A percentile compares a stretch with the other conserved stretches of the same genome.
Conservation (phyloP, 2,888 invertebrate species). For the Heliconius aoede region DNA sequence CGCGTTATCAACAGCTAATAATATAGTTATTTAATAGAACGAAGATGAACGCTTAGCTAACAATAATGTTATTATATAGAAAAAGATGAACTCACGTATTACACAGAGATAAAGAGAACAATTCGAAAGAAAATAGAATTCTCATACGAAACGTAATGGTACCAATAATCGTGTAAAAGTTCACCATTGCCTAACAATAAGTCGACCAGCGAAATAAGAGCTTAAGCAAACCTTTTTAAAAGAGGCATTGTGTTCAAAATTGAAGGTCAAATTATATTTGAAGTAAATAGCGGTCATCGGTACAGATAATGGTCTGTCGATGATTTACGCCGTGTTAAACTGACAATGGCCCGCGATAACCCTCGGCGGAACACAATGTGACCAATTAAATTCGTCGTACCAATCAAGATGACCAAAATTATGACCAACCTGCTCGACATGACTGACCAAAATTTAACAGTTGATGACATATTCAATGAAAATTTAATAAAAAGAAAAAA, state of each 20-base stretch:
- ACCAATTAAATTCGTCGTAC: constrained; percentile 70
- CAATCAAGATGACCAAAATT: constrained; percentile 71
- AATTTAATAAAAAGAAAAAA: constrained; percentile 67
- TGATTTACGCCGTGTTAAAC: constrained; percentile 81
- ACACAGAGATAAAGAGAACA: constrained; percentile 64
- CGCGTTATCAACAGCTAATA: constrained; percentile 43
- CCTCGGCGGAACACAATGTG: constrained; percentile 71
- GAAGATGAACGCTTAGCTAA: constrained; percentile 72
- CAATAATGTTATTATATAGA: constrained; percentile 78
- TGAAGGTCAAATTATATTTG: constrained; percentile 61
- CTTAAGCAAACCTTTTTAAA: constrained; percentile 64
- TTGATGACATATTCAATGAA: constrained; percentile 71
- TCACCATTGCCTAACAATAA: constrained; percentile 80
- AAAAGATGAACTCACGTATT: constrained; percentile 55
- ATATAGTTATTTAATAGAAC: constrained; percentile 63
- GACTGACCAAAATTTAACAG: constrained; percentile 63
- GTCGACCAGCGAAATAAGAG: constrained; percentile 59
- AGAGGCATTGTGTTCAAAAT: constrained; percentile 54
- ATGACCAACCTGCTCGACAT: constrained; percentile 67
- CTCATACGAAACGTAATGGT: constrained; percentile 81
- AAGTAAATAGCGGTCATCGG: constrained; percentile 70
- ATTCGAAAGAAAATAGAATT: constrained; percentile 80
- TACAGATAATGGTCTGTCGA: constrained; percentile 79
- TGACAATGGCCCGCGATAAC: constrained; percentile 76
- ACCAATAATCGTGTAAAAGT: constrained; percentile 82